Evolutionary conservation across 2,113 vertebrate species (phyloP).

Genomic region (Cynoglossus semilaevis): DNA sequence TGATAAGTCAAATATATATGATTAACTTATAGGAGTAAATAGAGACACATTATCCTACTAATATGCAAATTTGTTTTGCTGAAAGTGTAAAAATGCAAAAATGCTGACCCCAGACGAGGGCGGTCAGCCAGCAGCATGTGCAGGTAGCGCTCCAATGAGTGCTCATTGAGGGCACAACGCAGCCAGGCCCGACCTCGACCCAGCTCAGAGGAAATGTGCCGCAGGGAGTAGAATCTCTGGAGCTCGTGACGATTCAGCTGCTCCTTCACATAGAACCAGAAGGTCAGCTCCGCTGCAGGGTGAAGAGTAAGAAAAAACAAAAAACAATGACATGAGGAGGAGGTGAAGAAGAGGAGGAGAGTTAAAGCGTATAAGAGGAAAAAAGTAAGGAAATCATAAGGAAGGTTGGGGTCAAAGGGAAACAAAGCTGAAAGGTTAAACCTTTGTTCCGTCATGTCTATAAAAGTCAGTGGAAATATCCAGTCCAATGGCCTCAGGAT

Average conservation of each 20-base stretch:
- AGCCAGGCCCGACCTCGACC: constrained; percentile 95
- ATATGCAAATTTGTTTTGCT: too few species aligned
- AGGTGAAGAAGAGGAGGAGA: background rate
- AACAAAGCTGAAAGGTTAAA: background rate
- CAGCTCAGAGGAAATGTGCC: constrained; percentile 83
- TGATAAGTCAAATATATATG: too few species aligned
- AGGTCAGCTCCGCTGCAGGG: constrained; percentile 82
- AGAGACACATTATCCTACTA: too few species aligned
- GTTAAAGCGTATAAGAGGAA: background rate
- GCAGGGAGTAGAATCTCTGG: constrained; percentile 90
- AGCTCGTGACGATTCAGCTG: constrained; percentile 92
- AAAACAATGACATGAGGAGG: background rate
- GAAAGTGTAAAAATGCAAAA: too few species aligned
- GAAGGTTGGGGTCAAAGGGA: background rate
- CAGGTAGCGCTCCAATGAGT: constrained; percentile 93
- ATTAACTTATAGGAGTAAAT: too few species aligned
- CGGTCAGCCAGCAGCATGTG: constrained; percentile 89
- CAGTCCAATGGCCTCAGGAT: too few species aligned
- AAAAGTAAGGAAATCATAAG: background rate
- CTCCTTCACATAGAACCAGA: constrained; percentile 96
- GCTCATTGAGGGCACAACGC: constrained; percentile 93
- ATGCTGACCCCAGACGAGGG: constrained; percentile 82
- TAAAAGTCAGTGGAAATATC: too few species aligned
- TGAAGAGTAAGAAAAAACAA: background rate
- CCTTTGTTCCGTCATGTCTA: background rate